phyloP scores from a whole-genome alignment of 2,888 invertebrate species.

The Palloptera scutellata region DNA sequence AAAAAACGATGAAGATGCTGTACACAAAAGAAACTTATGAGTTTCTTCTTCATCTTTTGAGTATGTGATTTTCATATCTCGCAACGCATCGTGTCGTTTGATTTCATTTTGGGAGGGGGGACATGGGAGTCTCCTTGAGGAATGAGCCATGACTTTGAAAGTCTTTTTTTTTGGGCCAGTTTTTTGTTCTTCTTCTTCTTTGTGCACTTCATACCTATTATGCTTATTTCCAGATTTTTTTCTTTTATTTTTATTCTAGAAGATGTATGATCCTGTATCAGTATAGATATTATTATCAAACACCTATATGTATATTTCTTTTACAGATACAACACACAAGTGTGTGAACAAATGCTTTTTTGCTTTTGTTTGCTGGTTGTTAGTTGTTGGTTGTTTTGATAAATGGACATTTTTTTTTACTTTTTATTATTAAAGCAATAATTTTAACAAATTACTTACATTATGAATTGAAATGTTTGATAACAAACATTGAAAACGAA shows the following conservation, averaged over 20 bases:
- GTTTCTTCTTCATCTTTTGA: constrained; percentile 14
- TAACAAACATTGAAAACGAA: background rate
- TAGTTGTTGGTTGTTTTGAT: constrained; percentile 24
- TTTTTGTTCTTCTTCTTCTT: constrained; percentile 24
- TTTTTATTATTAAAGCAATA: constrained; percentile 34
- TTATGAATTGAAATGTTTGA: constrained; percentile 14
- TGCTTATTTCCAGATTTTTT: constrained; percentile 2
- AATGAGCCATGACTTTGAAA: constrained; percentile 16
- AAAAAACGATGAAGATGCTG: constrained; percentile 28
- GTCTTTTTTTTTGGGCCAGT: constrained; percentile 34
- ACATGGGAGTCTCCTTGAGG: constrained; percentile 12
- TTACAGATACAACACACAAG: constrained; percentile 1
- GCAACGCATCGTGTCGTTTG: constrained; percentile 8
- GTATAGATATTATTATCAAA: constrained; percentile 26
- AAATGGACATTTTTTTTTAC: constrained; percentile 36
- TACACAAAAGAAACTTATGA: constrained; percentile 21
- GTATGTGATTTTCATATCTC: constrained; percentile 19
- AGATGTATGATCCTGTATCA: constrained; percentile 21
- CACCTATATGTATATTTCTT: constrained; percentile 4
- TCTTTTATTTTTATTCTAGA: constrained; percentile 1
- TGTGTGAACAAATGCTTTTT: constrained; percentile 14
- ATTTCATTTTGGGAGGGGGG: background rate
- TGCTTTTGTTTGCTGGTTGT: constrained; percentile 4
- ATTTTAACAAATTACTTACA: constrained; percentile 28
- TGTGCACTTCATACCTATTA: constrained; percentile 4